Percentiles rank a stretch among this genome's conserved stretches.
These are phyloP conservation scores for Orientallactaga bullata DNA, from an alignment of 2,113 vertebrate genomes.

Conservation along the genomic window DNA sequence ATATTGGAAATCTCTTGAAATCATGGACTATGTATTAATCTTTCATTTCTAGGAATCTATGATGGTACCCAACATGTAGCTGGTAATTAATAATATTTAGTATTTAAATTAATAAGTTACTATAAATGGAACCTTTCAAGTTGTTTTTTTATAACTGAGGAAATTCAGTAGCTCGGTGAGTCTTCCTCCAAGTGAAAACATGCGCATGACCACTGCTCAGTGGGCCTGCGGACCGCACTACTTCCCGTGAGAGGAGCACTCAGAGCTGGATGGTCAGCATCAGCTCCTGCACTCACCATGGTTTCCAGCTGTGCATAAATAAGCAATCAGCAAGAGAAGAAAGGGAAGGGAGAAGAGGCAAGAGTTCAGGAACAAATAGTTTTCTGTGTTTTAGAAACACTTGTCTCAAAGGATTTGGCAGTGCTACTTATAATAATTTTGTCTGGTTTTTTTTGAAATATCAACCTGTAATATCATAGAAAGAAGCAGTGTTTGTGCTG, in stretches of 20 bases:
- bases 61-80: not conserved
- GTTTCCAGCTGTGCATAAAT: constrained; percentile 22
- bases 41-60: not conserved
- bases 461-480: constrained; percentile 63
- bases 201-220: not conserved
- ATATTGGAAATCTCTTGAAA: constrained; percentile 22
- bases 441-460: constrained; percentile 17
- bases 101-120: constrained; percentile 12
- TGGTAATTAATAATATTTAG: not conserved
- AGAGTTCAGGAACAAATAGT: constrained; percentile 36
- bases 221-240: not conserved
- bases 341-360: not conserved
- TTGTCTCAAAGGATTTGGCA: constrained; percentile 52
- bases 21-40: not conserved
- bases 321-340: constrained; percentile 16
- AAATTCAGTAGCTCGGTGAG: not conserved
- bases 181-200: not conserved
- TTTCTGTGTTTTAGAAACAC: constrained; percentile 34
- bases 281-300: not conserved
- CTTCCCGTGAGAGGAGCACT: rapidly evolving
- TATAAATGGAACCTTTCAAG: not conserved
- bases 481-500: constrained; percentile 39
- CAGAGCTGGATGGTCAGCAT: not conserved
- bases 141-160: not conserved
- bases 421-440: constrained; percentile 20